Evolutionary conservation across 2,113 vertebrate genomes (phyloP).

Genomic region (Hemiscyllium ocellatum): DNA sequence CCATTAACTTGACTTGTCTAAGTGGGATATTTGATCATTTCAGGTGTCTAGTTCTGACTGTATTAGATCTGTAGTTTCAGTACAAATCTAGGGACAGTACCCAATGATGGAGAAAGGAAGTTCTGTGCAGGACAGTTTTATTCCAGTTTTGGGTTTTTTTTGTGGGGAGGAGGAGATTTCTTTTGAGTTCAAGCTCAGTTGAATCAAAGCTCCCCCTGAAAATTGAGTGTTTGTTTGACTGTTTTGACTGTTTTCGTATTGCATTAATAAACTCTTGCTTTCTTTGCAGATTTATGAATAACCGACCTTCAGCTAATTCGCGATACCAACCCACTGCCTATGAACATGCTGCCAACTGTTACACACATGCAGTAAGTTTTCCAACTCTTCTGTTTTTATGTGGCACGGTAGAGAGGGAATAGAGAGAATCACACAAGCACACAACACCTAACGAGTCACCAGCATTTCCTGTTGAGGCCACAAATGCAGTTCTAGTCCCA

Average conservation of each 20-base stretch:
- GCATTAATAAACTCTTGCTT: conserved; percentile 17
- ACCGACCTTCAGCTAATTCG: conserved; percentile 82
- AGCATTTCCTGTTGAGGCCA: neutral
- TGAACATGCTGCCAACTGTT: conserved; percentile 96
- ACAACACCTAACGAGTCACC: neutral
- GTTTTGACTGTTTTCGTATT: neutral
- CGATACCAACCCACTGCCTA: conserved; percentile 96
- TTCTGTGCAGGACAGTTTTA: neutral
- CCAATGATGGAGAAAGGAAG: neutral
- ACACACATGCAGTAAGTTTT: conserved; percentile 86
- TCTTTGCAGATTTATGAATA: conserved; percentile 91
- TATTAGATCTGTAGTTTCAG: neutral
- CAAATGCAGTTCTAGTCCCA: neutral
- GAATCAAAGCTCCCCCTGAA: neutral
- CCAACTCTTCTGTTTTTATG: neutral
- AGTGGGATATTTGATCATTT: neutral
- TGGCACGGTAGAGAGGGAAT: neutral
- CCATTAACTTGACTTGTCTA: neutral
- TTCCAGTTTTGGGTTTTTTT: neutral
- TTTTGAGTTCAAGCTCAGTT: neutral
- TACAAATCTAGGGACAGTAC: neutral
- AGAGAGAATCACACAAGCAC: neutral
- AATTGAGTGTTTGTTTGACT: neutral
- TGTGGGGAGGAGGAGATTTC: neutral
- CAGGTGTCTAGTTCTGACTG: neutral